These are phyloP conservation scores for Catalaphyllia jardinei DNA, from an alignment of 64 coral and sea anemone genomes.

Conservation along the genomic window DNA sequence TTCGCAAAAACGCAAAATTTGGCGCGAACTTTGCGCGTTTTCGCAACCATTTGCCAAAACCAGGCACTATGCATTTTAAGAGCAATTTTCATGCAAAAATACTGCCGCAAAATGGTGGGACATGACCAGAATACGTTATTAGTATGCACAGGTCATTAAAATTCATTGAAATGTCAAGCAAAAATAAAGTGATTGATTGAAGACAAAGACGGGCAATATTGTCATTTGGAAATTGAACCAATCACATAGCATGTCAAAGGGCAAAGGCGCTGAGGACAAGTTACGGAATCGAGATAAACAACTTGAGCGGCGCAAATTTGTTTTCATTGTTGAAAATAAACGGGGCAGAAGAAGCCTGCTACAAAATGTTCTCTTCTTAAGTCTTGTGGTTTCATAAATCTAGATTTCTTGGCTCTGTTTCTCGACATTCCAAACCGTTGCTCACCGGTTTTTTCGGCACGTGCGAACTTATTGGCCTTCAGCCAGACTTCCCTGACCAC, in stretches of 20 bases:
- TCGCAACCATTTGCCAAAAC: not conserved
- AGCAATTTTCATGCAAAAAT: not conserved
- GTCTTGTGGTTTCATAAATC: not conserved
- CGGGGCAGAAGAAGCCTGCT: not conserved
- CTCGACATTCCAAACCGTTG: not conserved
- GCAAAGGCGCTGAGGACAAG: not conserved
- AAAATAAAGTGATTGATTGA: constrained; percentile 8
- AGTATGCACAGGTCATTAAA: constrained; percentile 25
- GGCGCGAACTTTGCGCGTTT: not conserved
- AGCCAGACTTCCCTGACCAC: not conserved
- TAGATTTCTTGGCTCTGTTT: not conserved
- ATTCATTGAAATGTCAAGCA: constrained; percentile 16
- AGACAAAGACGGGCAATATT: not conserved
- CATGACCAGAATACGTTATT: constrained; percentile 31
- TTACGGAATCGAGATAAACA: constrained; percentile 13
- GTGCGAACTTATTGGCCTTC: constrained; percentile 6
- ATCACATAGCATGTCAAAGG: constrained; percentile 32
- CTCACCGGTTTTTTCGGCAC: not conserved
- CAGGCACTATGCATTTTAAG: not conserved
- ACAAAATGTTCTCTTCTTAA: not conserved
- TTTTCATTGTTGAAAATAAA: not conserved
- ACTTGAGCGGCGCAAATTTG: not conserved
- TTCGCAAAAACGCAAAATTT: not conserved
- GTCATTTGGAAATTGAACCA: not conserved
- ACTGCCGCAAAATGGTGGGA: constrained; percentile 3